Evolutionary conservation across 1,140 invertebrate species (phyloP).

Genomic region (Cotesia glomerata): DNA sequence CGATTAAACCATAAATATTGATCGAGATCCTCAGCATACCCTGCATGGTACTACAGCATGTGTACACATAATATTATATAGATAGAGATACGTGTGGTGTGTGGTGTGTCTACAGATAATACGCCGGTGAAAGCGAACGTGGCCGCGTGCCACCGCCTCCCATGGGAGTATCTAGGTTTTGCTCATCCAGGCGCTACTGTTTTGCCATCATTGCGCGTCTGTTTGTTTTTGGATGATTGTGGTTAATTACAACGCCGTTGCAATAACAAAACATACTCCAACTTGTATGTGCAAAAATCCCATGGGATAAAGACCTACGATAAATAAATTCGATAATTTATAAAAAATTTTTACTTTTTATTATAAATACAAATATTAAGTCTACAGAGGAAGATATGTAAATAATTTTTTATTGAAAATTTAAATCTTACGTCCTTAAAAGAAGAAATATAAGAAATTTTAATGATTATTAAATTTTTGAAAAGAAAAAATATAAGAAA

Average conservation of each 20-base stretch:
- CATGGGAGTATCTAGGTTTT: not conserved
- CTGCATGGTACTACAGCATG: not conserved
- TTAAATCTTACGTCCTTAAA: no score
- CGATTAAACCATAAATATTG: conserved; percentile 17
- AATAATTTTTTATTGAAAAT: no score
- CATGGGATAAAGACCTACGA: not conserved
- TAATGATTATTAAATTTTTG: no score
- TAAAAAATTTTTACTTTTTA: no score
- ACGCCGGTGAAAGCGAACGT: not conserved
- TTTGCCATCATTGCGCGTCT: not conserved
- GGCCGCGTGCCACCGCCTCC: conserved; percentile 9
- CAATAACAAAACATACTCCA: not conserved
- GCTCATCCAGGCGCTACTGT: not conserved
- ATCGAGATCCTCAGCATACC: not conserved
- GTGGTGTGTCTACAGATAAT: no score
- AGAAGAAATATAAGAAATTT: no score
- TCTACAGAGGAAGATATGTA: no score
- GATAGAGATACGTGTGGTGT: not conserved
- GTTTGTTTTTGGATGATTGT: conserved; percentile 15
- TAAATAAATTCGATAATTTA: no score
- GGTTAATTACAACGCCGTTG: conserved; percentile 12
- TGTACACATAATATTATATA: not conserved
- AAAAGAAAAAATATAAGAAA: no score
- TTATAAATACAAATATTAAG: no score
- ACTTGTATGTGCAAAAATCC: not conserved